Base-by-base conservation (phyloP, 1,140 invertebrate species). In the Eupristina koningsbergeri region DNA sequence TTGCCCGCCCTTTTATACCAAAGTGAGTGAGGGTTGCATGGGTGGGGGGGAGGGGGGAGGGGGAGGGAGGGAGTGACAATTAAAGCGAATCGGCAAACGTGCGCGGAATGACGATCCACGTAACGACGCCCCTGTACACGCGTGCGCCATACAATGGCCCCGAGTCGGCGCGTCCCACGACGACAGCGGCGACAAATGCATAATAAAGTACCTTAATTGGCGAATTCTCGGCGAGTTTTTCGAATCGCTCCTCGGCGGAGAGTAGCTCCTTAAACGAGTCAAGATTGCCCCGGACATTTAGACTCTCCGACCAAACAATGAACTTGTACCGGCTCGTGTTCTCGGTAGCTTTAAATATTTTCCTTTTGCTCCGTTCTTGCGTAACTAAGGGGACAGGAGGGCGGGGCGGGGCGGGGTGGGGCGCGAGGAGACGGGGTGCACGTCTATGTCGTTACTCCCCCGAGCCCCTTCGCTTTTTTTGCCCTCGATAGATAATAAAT, bases 71-170 rank as follows among this genome's bases (percentile, higher is more conserved):
- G 85, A 88, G 87, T 87, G 88, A 89, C 89, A 89, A 91, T 90
- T 90, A 90, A 90, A 91, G 84, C 85, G 86, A 88, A 89, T 82
- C 81, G 86, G 47, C 63, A 86, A 86, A 88, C 89, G 87, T 87
- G 87, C 85, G 85, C 75, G 85, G 86, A 86, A 86, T 88, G 83
- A 85, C 79, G 75, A 84, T 82, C 80, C 67, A n/a, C n/a, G n/a
- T n/a, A n/a, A n/a, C n/a, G 45, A 31, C 17, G 45, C 50, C 17
- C 67, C 36, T 26, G 34, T 74, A 29, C 41, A 45, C 71, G 22
- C 47, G 47, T 58, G 29, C 47, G 84, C 41, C 47, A 41, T 74
- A 74, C 41, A 74, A 74, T 74, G 71, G 19, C 29, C 76, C n/a
- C n/a, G n/a, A n/a, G n/a, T 86, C 67, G 61, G 61, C 67, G 50